phyloP scores from a whole-genome alignment of 2,888 invertebrate genomes.

The Prosopocoilus inquinatus region DNA sequence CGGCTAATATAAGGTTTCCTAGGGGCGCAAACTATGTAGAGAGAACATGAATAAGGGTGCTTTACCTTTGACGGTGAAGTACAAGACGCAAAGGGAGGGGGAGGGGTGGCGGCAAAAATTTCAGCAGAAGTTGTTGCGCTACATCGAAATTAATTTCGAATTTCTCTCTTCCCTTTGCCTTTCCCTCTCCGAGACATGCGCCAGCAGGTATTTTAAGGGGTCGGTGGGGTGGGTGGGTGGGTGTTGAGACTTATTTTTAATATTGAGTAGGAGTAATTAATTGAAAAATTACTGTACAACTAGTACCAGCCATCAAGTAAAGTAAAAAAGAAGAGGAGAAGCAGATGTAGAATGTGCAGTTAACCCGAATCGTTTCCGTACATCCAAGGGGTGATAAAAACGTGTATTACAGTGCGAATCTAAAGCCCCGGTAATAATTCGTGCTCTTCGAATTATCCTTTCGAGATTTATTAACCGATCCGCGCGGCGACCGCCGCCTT shows the following conservation, averaged over 20 bases:
- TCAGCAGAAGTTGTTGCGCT: too few relatives aligned
- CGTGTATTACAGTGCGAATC: slow-evolving; percentile 18
- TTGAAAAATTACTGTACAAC: too few relatives aligned
- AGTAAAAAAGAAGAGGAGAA: not conserved
- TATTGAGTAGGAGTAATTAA: too few relatives aligned
- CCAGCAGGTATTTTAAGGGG: too few relatives aligned
- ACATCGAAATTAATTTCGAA: too few relatives aligned
- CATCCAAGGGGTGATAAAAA: slow-evolving; percentile 20
- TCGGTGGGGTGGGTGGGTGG: too few relatives aligned
- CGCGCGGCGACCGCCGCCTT: slow-evolving; percentile 5
- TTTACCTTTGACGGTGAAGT: slow-evolving; percentile 15
- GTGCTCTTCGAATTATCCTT: slow-evolving; percentile 23
- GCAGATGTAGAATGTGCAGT: slow-evolving; percentile 11
- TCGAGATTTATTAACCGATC: slow-evolving; percentile 20
- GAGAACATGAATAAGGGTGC: slow-evolving; percentile 24
- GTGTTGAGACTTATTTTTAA: too few relatives aligned
- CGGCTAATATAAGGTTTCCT: slow-evolving; percentile 41
- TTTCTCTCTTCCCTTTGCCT: too few relatives aligned
- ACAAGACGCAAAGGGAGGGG: not conserved
- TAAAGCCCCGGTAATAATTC: slow-evolving; percentile 26
- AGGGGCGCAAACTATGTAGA: slow-evolving; percentile 29
- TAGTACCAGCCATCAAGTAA: too few relatives aligned
- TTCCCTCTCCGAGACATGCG: too few relatives aligned
- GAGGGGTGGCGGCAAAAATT: too few relatives aligned
- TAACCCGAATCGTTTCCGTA: slow-evolving; percentile 23